A percentile compares a stretch with the other conserved stretches of the same genome.
Evolutionary conservation across 2,797 vertebrate genomes (phyloP).

Genomic region (Hephaestus fuliginosus): DNA sequence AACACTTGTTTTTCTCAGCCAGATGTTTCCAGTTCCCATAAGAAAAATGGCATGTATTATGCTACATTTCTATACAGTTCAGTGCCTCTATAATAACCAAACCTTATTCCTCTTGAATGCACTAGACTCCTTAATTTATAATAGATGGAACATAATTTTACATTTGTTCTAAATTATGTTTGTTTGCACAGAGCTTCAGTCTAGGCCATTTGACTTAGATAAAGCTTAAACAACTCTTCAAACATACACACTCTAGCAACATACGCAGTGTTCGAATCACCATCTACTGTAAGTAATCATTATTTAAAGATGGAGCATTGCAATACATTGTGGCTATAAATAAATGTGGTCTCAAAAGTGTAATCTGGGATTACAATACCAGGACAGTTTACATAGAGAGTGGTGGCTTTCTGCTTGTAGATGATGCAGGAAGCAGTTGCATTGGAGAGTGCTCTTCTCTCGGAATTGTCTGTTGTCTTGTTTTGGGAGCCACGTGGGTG

Average conservation of each 20-base stretch:
- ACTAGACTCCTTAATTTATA: constrained; percentile 14
- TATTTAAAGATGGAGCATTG: neutral
- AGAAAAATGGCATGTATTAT: constrained; percentile 56
- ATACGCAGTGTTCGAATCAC: neutral
- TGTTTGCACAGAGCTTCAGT: constrained; percentile 11
- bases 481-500: neutral
- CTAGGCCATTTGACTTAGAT: constrained; percentile 1
- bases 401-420: neutral
- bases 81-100: constrained; percentile 36
- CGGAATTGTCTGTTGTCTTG: neutral
- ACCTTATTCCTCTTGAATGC: constrained; percentile 35
- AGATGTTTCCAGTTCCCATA: constrained; percentile 70
- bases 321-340: neutral
- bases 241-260: constrained; percentile 14
- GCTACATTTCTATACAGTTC: constrained; percentile 29
- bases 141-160: constrained; percentile 30
- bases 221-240: constrained; percentile 15
- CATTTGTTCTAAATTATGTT: constrained; percentile 17
- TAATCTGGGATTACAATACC: neutral
- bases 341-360: neutral
- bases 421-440: neutral
- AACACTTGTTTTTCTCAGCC: constrained; percentile 67
- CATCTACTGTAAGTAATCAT: neutral
- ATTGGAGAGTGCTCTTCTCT: neutral
- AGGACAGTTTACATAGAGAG: constrained; percentile 7